These are phyloP conservation scores for Trachelus iudaicus DNA, from an alignment of 2,888 invertebrate genomes.

Conservation along the genomic window DNA sequence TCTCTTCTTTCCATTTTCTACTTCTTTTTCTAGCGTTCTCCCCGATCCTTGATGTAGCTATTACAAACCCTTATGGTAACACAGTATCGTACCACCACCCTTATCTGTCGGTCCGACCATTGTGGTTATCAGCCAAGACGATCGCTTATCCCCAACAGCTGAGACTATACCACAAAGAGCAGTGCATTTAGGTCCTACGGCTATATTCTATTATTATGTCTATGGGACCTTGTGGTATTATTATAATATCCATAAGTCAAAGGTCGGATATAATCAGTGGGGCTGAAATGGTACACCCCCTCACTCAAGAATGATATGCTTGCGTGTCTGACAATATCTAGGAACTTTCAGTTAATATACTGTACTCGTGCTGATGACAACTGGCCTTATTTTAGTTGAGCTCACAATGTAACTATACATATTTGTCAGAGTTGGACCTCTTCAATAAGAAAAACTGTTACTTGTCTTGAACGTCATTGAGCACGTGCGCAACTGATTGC, in stretches of 20 bases:
- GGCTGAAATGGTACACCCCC: not conserved
- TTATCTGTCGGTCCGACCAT: not conserved
- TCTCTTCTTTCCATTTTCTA: not conserved
- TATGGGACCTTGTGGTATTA: not conserved
- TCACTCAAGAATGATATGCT: not conserved
- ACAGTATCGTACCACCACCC: not conserved
- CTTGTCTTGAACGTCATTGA: too few relatives aligned
- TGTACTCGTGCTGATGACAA: too few relatives aligned
- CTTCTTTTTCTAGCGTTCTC: not conserved
- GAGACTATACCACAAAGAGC: not conserved
- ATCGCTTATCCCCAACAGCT: not conserved
- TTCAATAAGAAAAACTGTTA: too few relatives aligned
- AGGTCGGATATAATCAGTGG: not conserved
- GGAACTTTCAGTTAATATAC: not conserved
- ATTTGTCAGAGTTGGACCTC: too few relatives aligned
- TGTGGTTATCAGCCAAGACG: not conserved
- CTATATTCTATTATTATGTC: not conserved
- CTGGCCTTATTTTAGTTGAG: too few relatives aligned
- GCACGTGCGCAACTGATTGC: too few relatives aligned
- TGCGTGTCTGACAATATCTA: not conserved
- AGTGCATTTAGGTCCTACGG: not conserved
- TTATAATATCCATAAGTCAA: not conserved
- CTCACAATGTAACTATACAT: too few relatives aligned
- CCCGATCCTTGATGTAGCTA: not conserved
- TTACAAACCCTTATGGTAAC: not conserved